Percentiles rank a stretch among this genome's conserved stretches.
phyloP scores from a whole-genome alignment of 2,797 vertebrate genomes.

The Alca torda region DNA sequence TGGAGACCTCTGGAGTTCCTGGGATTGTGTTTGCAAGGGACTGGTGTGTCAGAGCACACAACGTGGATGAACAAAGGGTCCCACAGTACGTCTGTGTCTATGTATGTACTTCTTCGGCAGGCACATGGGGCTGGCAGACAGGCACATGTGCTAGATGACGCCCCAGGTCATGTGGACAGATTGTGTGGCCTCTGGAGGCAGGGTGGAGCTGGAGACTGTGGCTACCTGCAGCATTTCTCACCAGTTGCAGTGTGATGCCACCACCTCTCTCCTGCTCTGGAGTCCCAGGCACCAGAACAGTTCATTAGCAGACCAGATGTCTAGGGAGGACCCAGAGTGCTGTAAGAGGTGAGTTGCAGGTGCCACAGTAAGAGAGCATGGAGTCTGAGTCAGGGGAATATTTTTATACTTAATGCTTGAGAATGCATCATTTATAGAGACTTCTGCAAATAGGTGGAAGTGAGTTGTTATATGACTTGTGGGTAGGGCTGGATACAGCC shows the following conservation, averaged over 20 bases:
- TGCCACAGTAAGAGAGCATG: neutral
- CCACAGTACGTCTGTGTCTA: neutral
- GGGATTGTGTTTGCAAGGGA: neutral
- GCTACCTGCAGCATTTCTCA: neutral
- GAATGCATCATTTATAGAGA: neutral
- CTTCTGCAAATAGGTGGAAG: neutral
- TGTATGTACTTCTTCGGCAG: neutral
- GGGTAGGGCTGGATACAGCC: neutral
- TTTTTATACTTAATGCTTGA: neutral
- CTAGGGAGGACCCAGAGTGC: neutral
- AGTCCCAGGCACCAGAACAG: neutral
- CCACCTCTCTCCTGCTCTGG: neutral
- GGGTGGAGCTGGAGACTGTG: neutral
- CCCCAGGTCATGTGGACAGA: rapidly evolving
- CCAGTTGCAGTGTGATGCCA: neutral
- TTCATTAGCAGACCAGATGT: neutral
- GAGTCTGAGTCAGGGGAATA: neutral
- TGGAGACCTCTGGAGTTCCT: neutral
- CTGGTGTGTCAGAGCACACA: neutral
- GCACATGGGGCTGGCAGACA: rapidly evolving
- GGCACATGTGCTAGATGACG: neutral
- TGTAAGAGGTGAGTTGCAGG: neutral
- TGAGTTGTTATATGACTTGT: neutral
- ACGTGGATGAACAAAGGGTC: neutral
- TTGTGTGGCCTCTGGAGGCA: neutral